Base-by-base conservation (phyloP, 2,888 invertebrate species). In the Sphaeridia pumilis region DNA sequence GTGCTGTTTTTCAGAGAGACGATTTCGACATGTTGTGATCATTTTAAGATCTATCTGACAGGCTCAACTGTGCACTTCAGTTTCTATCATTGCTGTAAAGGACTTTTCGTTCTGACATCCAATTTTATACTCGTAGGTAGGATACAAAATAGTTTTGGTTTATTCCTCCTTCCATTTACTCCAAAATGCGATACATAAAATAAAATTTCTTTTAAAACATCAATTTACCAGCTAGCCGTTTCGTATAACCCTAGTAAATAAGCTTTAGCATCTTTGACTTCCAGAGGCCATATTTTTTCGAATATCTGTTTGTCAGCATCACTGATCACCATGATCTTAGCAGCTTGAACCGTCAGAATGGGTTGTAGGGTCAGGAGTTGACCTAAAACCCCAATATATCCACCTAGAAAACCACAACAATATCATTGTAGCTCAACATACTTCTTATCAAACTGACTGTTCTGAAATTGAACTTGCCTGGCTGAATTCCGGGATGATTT, bases 1-100 rank as follows among this genome's bases (percentile, higher is more conserved):
- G 46, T 26, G 38, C 38, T 24, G 46, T 12, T 49, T 58, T 60
- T 3, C 58, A 61, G 61, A 50, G 58, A 47, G 61, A 61, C 54
- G 61, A 61, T 27, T 61, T 55, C 42, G 61, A 60, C 21, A 52
- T 60, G 26, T 14, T 36, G 26, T 53, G 22, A 27, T n/a, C 14
- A n/a, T n/a, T n/a, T n/a, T n/a, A n/a, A n/a, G n/a, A n/a, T n/a
- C n/a, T n/a, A n/a, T n/a, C n/a, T n/a, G n/a, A n/a, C n/a, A n/a
- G n/a, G n/a, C n/a, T n/a, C n/a, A n/a, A n/a, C n/a, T n/a, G n/a
- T n/a, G n/a, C n/a, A n/a, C n/a, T n/a, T n/a, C n/a, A n/a, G n/a
- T n/a, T n/a, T n/a, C n/a, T n/a, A n/a, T n/a, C n/a, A n/a, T n/a
- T n/a, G n/a, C n/a, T n/a, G n/a, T n/a, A n/a, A n/a, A n/a, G n/a